Evolutionary conservation across 2,797 vertebrate genomes (phyloP).

Genomic region (Jordanella pulchra): DNA sequence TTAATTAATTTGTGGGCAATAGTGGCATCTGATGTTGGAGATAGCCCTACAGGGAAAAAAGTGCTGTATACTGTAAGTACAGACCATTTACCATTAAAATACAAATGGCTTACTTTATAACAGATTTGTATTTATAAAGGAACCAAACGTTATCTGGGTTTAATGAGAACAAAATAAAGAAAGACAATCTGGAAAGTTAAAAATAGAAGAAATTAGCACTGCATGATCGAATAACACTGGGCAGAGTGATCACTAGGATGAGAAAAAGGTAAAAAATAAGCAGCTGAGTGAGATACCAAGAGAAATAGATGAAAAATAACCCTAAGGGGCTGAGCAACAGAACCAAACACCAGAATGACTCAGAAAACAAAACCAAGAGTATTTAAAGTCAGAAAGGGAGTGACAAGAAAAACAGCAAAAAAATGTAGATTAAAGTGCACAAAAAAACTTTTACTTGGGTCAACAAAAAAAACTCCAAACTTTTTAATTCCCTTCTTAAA

Average conservation of each 20-base stretch:
- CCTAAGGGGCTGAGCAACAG: neutral
- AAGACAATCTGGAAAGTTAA: neutral
- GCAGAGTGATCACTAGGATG: too few species aligned
- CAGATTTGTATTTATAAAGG: neutral
- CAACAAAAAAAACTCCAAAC: neutral
- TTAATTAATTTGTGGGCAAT: too few species aligned
- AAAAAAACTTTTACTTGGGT: neutral
- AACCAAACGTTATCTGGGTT: neutral
- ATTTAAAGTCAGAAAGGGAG: too few species aligned
- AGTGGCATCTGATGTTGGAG: too few species aligned
- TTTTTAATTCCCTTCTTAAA: neutral
- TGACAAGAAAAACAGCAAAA: neutral
- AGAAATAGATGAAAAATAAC: too few species aligned
- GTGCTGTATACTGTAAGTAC: too few species aligned
- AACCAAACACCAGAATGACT: neutral
- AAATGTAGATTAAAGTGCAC: neutral
- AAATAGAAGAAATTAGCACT: neutral
- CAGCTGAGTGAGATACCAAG: too few species aligned
- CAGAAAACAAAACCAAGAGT: too few species aligned
- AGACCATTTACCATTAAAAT: neutral
- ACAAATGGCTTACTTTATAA: neutral
- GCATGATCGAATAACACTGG: neutral
- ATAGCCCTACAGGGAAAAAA: too few species aligned
- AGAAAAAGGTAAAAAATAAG: too few species aligned
- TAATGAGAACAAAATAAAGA: neutral